These are phyloP conservation scores for Orthosia cruda DNA, from an alignment of 2,888 invertebrate species.

Conservation along the genomic window DNA sequence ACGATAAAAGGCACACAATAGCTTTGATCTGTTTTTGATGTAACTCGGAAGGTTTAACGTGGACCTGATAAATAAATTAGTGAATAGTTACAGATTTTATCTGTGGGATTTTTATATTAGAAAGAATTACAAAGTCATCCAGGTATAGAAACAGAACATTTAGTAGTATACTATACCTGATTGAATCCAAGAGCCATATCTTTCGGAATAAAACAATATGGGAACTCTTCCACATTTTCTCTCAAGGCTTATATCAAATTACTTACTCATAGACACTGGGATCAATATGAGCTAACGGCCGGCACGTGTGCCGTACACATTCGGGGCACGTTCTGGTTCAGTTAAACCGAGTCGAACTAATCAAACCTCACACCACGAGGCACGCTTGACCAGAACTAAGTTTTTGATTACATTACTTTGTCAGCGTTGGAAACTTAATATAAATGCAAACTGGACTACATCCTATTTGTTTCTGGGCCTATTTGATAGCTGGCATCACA, in stretches of 20 bases:
- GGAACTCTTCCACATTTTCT: slow-evolving; percentile 26
- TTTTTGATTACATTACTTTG: slow-evolving; percentile 66
- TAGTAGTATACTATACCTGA: neutral
- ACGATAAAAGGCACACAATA: slow-evolving; percentile 54
- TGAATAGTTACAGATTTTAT: slow-evolving; percentile 9
- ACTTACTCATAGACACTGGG: slow-evolving; percentile 57
- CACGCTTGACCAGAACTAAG: slow-evolving; percentile 61
- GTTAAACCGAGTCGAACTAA: slow-evolving; percentile 72
- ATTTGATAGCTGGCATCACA: slow-evolving; percentile 41
- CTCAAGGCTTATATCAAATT: slow-evolving; percentile 56
- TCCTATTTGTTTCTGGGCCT: slow-evolving; percentile 38
- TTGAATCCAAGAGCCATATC: neutral
- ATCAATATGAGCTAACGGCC: slow-evolving; percentile 60
- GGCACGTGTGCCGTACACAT: slow-evolving; percentile 70
- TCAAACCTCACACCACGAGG: slow-evolving; percentile 65
- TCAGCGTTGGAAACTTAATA: slow-evolving; percentile 52
- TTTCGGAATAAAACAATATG: slow-evolving; percentile 8
- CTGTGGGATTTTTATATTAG: neutral
- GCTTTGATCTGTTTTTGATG: slow-evolving; percentile 57
- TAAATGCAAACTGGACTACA: slow-evolving; percentile 56
- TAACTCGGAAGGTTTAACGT: slow-evolving; percentile 49
- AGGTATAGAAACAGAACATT: neutral
- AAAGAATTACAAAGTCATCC: neutral
- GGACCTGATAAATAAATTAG: slow-evolving; percentile 32
- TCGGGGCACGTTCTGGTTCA: slow-evolving; percentile 69